Percentiles rank a stretch among this genome's conserved stretches.
Evolutionary conservation across 2,797 vertebrate species (phyloP).

Genomic region (Scomberomorus guttatus): DNA sequence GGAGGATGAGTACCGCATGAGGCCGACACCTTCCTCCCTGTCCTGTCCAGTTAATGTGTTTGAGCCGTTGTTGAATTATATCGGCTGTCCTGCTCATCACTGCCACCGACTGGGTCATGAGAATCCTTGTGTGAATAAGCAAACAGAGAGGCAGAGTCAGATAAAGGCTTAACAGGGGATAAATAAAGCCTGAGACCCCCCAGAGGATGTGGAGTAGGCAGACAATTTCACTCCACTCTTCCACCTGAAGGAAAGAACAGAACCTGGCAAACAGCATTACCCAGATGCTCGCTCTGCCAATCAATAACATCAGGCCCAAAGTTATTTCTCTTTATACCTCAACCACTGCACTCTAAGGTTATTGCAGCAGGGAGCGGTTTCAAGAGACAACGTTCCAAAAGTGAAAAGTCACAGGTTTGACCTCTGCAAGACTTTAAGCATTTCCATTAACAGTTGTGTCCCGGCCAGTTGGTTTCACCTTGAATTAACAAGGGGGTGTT

Average conservation of each 20-base stretch:
- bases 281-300: constrained; percentile 29
- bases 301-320: constrained; percentile 49
- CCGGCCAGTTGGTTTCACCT: not conserved
- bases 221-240: constrained; percentile 19
- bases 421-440: constrained; percentile 8
- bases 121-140: constrained; percentile 25
- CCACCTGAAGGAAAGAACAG: constrained; percentile 37
- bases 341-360: constrained; percentile 7
- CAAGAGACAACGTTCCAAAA: constrained; percentile 28
- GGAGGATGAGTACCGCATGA: constrained; percentile 1
- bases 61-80: not conserved
- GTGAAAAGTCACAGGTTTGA: constrained; percentile 41
- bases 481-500: not conserved
- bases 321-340: constrained; percentile 35
- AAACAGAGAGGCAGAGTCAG: constrained; percentile 19
- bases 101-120: constrained; percentile 7
- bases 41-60: not conserved
- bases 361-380: constrained; percentile 25
- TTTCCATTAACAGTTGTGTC: constrained; percentile 19
- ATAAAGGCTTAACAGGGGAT: constrained; percentile 10
- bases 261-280: constrained; percentile 27
- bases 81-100: constrained; percentile 10
- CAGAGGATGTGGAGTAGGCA: constrained; percentile 24
- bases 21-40: not conserved
- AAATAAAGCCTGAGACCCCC: constrained; percentile 19